phyloP scores from a whole-genome alignment of 1,140 invertebrate species.

The Drosophila micromelanica region DNA sequence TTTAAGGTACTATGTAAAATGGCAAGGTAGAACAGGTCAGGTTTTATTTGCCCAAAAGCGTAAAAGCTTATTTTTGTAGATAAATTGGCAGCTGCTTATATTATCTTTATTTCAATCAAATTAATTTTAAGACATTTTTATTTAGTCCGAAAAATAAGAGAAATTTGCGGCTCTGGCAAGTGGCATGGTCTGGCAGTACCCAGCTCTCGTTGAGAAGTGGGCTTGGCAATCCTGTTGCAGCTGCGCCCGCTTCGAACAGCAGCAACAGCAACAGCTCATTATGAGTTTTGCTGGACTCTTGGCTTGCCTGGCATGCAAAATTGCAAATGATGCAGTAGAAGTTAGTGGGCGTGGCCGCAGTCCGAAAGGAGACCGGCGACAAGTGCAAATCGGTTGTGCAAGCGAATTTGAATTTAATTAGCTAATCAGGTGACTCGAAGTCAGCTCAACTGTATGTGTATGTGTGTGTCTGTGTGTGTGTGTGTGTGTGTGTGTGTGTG shows the following conservation, averaged over 20 bases:
- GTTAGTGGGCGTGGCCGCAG: constrained; percentile 34
- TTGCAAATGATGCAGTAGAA: constrained; percentile 46
- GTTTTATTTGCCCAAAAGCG: too few species aligned
- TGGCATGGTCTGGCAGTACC: too few species aligned
- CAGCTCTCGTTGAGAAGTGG: neutral
- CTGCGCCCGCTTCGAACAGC: constrained; percentile 32
- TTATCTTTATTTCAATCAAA: too few species aligned
- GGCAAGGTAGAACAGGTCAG: too few species aligned
- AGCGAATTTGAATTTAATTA: constrained; percentile 61
- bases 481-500: too few species aligned
- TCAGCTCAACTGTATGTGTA: neutral
- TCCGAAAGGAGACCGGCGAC: constrained; percentile 31
- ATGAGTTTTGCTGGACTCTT: constrained; percentile 11
- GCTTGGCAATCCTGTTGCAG: constrained; percentile 9
- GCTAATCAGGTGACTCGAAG: constrained; percentile 31
- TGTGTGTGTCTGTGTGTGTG: too few species aligned
- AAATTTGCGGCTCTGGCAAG: too few species aligned
- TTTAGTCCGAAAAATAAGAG: too few species aligned
- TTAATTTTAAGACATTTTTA: too few species aligned
- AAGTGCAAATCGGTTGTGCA: constrained; percentile 49
- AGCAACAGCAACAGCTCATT: constrained; percentile 25
- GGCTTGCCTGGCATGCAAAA: constrained; percentile 39
- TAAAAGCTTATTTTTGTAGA: too few species aligned
- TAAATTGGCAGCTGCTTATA: too few species aligned
- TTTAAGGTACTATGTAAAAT: too few species aligned